Base-by-base conservation (phyloP, 2,888 invertebrate genomes). In the Xestia sexstrigata region DNA sequence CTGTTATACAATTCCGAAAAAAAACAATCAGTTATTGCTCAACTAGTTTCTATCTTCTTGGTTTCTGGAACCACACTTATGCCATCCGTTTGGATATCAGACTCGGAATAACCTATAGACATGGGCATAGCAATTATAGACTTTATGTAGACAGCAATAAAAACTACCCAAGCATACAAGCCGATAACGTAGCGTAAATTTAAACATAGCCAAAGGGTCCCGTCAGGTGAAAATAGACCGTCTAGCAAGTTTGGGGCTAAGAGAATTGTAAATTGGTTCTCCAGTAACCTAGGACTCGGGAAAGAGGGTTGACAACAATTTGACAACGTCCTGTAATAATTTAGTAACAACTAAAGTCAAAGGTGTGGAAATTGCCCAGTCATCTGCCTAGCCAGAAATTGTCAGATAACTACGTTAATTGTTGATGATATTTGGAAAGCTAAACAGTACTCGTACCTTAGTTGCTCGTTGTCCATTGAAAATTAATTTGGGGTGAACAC, bases 311-410 rank as follows among this genome's bases (percentile, higher is more conserved):
- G 66, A 60, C 15, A 47, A 68, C 39, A 26, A 11, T 55, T 68
- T 30, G 42, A 39, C 55, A 63, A 42, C 39, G 6, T 26, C 7
- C 39, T 23, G 42, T 7, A 65, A 74, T 81, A 35, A 81, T 81
- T 81, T 26, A 74, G 49, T 17, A 23, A 11, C 30, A 30, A 23
- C 65, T 55, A 65, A 60, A 60, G n/a, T 30, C n/a, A 30, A 66
- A 74, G 65, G 58, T 72, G 80, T 80, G 78, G 30, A 47, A 52
- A 65, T 47, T 47, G 11, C 15, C n/a, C n/a, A n/a, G n/a, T n/a
- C n/a, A n/a, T n/a, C n/a, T n/a, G n/a, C n/a, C n/a, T n/a, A n/a
- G n/a, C n/a, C n/a, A n/a, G 30, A 47, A 52, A 65, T 47, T 47
- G 11, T 11, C 17, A 47, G 63, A 72, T 39, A 65, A 20, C 4